Evolutionary conservation across 1,140 invertebrate species (phyloP), one percentile per base, ranked within the genome.

Genomic region (Drosophila hydei): DNA sequence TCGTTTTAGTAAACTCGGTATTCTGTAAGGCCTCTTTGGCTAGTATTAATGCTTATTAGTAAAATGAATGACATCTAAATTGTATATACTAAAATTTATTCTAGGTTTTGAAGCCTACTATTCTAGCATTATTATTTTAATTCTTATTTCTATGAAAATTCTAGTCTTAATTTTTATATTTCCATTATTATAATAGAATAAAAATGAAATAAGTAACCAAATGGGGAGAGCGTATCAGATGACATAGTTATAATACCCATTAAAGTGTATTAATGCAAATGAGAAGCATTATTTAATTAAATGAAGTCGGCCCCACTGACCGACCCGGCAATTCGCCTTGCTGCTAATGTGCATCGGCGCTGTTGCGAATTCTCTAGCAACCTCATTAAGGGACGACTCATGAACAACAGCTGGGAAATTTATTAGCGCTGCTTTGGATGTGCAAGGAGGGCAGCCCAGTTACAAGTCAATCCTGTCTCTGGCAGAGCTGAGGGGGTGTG

Each of bases 231-330:
- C 25, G 16, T 18, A 12, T 16, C 14, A 36, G 7, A 7, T 16
- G 38, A 42, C 33, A 56, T 33, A 50, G 25, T 23, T 11, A 25
- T 16, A 9, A 12, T 54, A n/a, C 19, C 27, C 50, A 40, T 3
- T 27, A 6, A 19, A 33, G 23, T n/a, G 43, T 54, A 58, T 16
- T 27, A 61, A 75, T 72, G 75, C 72, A 83, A 84, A 83, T 79
- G 56, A 68, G 30, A 60, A 55, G 21, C 51, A 45, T 65, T 79
- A 55, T 65, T 73, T 76, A 72, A 79, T 79, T 85, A 79, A 81
- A 84, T 78, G 60, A 70, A 78, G 60, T 63, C 62, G 54, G 63
- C 62, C 50, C 36, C 61, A 25, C 11, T 38, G 71, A 52, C 36
- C 30, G n/a, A 23, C n/a, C 18, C 12, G 45, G n/a, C 36, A 18